Evolutionary conservation across 2,888 invertebrate species (phyloP), one percentile per base, ranked within the genome.

Genomic region (Eristalinus aeneus): DNA sequence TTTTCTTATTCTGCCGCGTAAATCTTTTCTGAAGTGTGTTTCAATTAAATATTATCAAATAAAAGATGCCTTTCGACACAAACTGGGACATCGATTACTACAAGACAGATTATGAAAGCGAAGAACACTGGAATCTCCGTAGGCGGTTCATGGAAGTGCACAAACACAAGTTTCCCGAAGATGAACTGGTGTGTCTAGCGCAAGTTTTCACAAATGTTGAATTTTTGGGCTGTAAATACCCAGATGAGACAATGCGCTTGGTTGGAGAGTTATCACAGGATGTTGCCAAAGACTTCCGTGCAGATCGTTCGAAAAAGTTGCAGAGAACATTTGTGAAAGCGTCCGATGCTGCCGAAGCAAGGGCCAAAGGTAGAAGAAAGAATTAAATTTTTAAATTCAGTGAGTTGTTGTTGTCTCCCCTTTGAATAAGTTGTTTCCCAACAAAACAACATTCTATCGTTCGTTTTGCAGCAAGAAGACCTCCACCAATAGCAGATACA

Each of bases 111-210:
- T 96, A 97, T 89, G 98, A 98, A 92, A 96, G 97, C 34, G 96
- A 97, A 46, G 97, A 97, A 87, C 98, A 98, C 89, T 98, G 98
- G 98, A 95, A 95, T 87, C 93, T 98, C 22, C 93, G 97, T 10
- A 94, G 94, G 67, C 94, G 94, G 85, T 98, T 99, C 91, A 95
- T 98, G 93, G 89, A 94, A 65, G 94, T 95, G 1, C 97, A 98
- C 90, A 95, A 96, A 89, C 94, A 96, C 10, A 95, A 94, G 89
- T 97, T 97, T 90, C 94, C 96, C 0, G 96, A 96, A 90, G 95
- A 96, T 0, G 95, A 97, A 89, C 93, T 99, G 2, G 94, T 98
- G 0, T 98, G 98, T 81, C 93, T 98, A 67, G 98, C 98, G 0
- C 97, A 97, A 93, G 95, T 97, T n/a, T 98, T 97, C 90, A 96